phyloP scores from a whole-genome alignment of 2,888 invertebrate genomes.

The Gari tellinella region DNA sequence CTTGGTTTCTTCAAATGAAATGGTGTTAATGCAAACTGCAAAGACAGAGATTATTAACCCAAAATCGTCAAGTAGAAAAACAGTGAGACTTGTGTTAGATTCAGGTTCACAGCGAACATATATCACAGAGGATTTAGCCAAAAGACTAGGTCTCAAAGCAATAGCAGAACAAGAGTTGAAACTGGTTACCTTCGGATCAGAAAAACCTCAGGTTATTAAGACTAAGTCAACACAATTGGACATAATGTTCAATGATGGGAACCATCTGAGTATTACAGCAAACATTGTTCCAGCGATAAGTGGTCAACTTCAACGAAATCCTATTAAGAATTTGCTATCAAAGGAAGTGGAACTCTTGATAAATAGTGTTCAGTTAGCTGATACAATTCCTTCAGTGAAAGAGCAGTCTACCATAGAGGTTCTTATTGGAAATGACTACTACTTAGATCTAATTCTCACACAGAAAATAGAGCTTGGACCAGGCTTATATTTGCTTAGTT shows the following conservation, averaged over 20 bases:
- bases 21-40: slow-evolving; percentile 34
- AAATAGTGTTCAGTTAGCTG: slow-evolving; percentile 15
- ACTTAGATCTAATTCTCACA: slow-evolving; percentile 20
- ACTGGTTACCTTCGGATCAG: slow-evolving; percentile 30
- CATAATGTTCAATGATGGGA: slow-evolving; percentile 18
- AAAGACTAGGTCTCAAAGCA: slow-evolving; percentile 12
- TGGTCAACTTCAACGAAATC: slow-evolving; percentile 16
- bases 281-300: slow-evolving; percentile 30
- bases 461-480: too few species aligned
- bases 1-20: slow-evolving; percentile 6
- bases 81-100: slow-evolving; percentile 23
- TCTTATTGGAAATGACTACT: slow-evolving; percentile 27
- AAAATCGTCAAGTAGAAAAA: not conserved
- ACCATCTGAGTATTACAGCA: slow-evolving; percentile 18
- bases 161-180: slow-evolving; percentile 25
- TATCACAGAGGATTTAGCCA: slow-evolving; percentile 30
- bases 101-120: slow-evolving; percentile 46
- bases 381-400: slow-evolving; percentile 9
- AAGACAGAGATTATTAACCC: slow-evolving; percentile 5
- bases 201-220: slow-evolving; percentile 16
- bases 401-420: slow-evolving; percentile 12
- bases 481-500: slow-evolving; percentile 2
- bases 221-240: slow-evolving; percentile 15
- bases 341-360: slow-evolving; percentile 8
- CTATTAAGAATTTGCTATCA: not conserved